Conservation (phyloP, 2,888 invertebrate species). For the Stegana nigrithorax region DNA sequence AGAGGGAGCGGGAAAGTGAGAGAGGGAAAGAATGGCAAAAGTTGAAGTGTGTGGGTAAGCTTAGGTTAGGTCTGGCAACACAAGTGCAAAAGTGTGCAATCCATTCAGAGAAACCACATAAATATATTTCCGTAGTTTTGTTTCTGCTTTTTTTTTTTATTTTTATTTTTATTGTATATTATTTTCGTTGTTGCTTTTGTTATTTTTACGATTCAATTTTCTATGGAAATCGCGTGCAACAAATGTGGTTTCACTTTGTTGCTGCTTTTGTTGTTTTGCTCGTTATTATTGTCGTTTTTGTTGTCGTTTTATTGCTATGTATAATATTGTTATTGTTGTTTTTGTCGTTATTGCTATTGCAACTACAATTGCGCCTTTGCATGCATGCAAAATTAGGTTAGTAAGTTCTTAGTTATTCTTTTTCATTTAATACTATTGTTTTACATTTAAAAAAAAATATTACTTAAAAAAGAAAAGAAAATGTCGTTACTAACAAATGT, state of each 20-base stretch:
- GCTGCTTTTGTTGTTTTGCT: slow-evolving; percentile 1
- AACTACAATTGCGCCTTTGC: slow-evolving; percentile 10
- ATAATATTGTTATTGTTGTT: slow-evolving; percentile 18
- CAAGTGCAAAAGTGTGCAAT: neutral
- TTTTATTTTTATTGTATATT: neutral
- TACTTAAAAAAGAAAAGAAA: no score
- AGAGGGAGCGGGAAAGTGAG: no score
- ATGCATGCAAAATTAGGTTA: slow-evolving; percentile 46
- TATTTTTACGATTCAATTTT: slow-evolving; percentile 35
- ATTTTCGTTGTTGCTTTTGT: slow-evolving; percentile 27
- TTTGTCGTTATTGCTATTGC: slow-evolving; percentile 26
- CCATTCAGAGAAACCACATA: slow-evolving; percentile 6
- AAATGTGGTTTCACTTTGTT: slow-evolving; percentile 1
- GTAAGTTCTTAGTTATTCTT: slow-evolving; percentile 41
- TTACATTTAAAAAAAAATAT: no score
- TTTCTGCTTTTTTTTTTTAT: slow-evolving; percentile 41
- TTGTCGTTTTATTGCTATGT: neutral
- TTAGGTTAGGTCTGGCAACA: no score
- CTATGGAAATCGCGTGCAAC: slow-evolving; percentile 39
- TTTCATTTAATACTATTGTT: no score
- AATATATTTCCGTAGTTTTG: slow-evolving; percentile 47
- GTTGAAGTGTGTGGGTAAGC: no score
- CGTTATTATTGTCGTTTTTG: slow-evolving; percentile 19
- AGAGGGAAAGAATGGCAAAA: no score
- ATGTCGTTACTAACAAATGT: no score